phyloP scores from a whole-genome alignment of 2,888 invertebrate genomes.

The Tenthredo mesomela region DNA sequence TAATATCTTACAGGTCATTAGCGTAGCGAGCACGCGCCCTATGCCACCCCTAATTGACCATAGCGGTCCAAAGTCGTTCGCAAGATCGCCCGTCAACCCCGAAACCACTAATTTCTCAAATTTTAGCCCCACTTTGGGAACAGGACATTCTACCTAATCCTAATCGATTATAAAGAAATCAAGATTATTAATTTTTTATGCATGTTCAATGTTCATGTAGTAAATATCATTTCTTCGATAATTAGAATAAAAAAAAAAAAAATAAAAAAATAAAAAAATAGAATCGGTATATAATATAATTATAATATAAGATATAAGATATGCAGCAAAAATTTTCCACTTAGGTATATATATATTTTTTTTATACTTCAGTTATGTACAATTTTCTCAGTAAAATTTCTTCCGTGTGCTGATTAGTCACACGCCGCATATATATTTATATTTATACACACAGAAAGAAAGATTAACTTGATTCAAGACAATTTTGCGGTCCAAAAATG shows the following conservation, averaged over 20 bases:
- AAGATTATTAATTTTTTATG: too few relatives aligned
- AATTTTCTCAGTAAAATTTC: background rate
- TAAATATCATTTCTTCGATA: too few relatives aligned
- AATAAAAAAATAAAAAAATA: too few relatives aligned
- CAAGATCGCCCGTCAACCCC: constrained; percentile 21
- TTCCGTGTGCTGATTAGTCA: background rate
- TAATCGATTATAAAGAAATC: too few relatives aligned
- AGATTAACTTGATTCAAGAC: too few relatives aligned
- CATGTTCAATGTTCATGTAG: too few relatives aligned
- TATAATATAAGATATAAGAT: too few relatives aligned
- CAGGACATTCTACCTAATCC: background rate
- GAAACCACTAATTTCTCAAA: constrained; percentile 9
- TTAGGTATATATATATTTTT: too few relatives aligned
- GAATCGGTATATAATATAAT: background rate
- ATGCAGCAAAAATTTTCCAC: background rate
- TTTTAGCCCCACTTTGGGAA: background rate
- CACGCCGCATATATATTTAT: too few relatives aligned
- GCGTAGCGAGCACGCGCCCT: constrained; percentile 61
- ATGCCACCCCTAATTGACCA: constrained; percentile 64
- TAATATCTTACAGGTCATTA: constrained; percentile 69
- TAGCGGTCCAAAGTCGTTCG: constrained; percentile 38
- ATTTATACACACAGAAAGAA: too few relatives aligned
- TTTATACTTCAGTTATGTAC: background rate
- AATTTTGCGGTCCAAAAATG: too few relatives aligned
- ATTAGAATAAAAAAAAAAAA: too few relatives aligned